phyloP scores from a whole-genome alignment of 2,113 vertebrate species.

The Cervus canadensis region DNA sequence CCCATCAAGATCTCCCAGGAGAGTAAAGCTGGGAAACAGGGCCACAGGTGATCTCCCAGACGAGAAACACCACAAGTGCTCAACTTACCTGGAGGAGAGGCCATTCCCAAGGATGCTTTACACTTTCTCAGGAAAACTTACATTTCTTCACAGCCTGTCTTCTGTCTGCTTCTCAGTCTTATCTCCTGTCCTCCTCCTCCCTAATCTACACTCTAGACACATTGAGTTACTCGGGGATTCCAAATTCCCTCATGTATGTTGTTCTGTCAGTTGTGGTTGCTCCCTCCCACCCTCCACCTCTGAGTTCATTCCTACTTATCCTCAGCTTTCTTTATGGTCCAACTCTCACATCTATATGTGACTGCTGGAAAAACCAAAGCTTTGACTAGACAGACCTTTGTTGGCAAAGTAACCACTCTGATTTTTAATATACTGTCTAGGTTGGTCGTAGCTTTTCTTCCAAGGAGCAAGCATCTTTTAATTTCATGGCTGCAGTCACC shows the following conservation, averaged over 20 bases:
- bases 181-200: background rate
- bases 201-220: background rate
- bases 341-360: background rate
- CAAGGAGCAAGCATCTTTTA: background rate
- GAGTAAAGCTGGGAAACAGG: too few relatives aligned
- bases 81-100: background rate
- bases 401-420: background rate
- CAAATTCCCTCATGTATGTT: too few relatives aligned
- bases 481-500: background rate
- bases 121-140: background rate
- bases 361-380: background rate
- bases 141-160: rapidly evolving
- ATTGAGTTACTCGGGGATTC: background rate
- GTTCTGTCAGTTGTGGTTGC: background rate
- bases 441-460: background rate
- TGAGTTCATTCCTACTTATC: background rate
- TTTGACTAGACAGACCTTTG: background rate
- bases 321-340: background rate
- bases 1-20: background rate
- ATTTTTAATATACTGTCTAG: background rate
- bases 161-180: background rate
- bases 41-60: background rate
- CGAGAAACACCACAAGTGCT: rapidly evolving
- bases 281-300: too few relatives aligned
- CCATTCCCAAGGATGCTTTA: background rate